A percentile compares a stretch with the other conserved stretches of the same genome.
phyloP scores from a whole-genome alignment of 1,140 invertebrate genomes.

The Charaxes varanes region DNA sequence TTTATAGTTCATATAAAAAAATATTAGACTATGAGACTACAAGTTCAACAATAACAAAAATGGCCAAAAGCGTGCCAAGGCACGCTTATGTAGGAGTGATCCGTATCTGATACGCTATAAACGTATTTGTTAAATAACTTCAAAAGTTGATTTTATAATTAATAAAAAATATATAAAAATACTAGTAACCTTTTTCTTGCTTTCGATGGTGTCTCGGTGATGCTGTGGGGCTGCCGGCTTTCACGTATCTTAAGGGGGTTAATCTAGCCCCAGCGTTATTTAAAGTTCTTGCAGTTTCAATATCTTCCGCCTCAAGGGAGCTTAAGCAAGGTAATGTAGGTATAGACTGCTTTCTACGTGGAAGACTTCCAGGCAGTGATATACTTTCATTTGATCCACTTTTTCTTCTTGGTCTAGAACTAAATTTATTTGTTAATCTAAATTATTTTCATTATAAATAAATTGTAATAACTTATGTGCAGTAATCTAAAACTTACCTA shows the following conservation, averaged over 20 bases:
- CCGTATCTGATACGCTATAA: too few relatives aligned
- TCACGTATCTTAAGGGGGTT: conserved; percentile 56
- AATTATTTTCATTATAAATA: not conserved
- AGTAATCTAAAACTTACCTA: conserved; percentile 31
- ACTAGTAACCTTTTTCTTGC: conserved; percentile 43
- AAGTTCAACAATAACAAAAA: too few relatives aligned
- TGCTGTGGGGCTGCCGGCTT: conserved; percentile 48
- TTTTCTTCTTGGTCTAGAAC: conserved; percentile 59
- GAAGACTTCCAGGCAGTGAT: conserved; percentile 78
- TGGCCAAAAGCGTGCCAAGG: too few relatives aligned
- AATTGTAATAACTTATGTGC: conserved; percentile 1
- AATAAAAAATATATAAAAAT: conserved; percentile 1
- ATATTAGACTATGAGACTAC: too few relatives aligned
- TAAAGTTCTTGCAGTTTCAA: conserved; percentile 55
- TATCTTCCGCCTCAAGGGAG: conserved; percentile 73
- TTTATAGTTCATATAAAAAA: too few relatives aligned
- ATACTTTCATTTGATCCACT: conserved; percentile 75
- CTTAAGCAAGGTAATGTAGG: conserved; percentile 65
- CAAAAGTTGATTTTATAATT: conserved; percentile 4
- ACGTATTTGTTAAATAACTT: too few relatives aligned
- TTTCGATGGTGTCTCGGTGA: conserved; percentile 55
- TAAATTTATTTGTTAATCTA: conserved; percentile 7
- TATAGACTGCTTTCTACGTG: conserved; percentile 78
- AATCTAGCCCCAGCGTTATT: conserved; percentile 49
- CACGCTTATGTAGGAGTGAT: too few relatives aligned